A percentile compares a stretch with the other conserved stretches of the same genome.
These are phyloP conservation scores for Rhysida immarginata DNA, from an alignment of 1,140 invertebrate species.

Conservation along the genomic window DNA sequence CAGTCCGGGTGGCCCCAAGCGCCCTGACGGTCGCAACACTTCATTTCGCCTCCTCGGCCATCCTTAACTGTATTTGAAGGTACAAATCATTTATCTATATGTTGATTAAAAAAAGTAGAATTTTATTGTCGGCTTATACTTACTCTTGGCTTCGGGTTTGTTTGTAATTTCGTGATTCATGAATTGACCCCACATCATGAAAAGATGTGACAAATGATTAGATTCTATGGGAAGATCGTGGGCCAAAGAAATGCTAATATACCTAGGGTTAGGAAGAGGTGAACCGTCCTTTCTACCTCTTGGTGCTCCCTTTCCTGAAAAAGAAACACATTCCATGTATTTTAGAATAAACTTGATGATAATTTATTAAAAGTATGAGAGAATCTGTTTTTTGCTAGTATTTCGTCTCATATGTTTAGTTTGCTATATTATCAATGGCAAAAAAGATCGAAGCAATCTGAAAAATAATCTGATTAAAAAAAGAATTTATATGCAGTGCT, in stretches of 20 bases:
- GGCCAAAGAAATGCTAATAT: neutral
- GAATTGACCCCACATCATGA: slow-evolving; percentile 7
- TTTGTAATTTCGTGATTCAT: slow-evolving; percentile 9
- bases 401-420: too few species aligned
- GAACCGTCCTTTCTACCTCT: slow-evolving; percentile 10
- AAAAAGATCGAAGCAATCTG: too few species aligned
- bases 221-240: slow-evolving; percentile 30
- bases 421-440: too few species aligned
- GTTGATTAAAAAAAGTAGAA: neutral
- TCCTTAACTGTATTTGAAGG: neutral
- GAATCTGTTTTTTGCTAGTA: too few species aligned
- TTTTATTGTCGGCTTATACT: neutral
- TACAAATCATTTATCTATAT: neutral
- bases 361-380: too few species aligned
- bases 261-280: neutral
- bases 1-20: slow-evolving; percentile 33
- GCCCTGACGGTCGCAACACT: slow-evolving; percentile 4
- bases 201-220: slow-evolving; percentile 45
- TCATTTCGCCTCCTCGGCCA: neutral
- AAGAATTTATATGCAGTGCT: too few species aligned
- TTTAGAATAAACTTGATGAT: too few species aligned
- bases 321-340: too few species aligned
- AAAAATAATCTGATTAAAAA: too few species aligned
- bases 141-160: slow-evolving; percentile 3
- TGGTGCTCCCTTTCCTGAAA: neutral